Percentiles rank a stretch among this genome's conserved stretches.
These are phyloP conservation scores for Paraescarpia echinospica DNA, from an alignment of 1,140 invertebrate species.

Conservation along the genomic window DNA sequence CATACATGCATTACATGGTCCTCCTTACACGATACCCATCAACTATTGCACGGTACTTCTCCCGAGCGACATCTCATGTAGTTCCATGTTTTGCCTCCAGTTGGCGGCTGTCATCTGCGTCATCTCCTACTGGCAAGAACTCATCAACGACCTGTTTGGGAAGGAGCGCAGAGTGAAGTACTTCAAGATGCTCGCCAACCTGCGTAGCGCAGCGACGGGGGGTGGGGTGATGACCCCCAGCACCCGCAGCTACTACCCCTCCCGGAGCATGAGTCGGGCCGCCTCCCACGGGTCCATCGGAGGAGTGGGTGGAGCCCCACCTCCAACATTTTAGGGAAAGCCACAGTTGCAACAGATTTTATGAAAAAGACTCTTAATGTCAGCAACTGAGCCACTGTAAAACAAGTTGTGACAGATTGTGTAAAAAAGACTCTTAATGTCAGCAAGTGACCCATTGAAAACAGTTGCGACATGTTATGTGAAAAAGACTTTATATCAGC, in stretches of 20 bases:
- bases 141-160: conserved; percentile 24
- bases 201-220: conserved; percentile 4
- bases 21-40: too few relatives aligned
- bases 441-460: neutral
- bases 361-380: neutral
- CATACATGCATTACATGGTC: too few relatives aligned
- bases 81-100: conserved; percentile 11
- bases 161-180: conserved; percentile 22
- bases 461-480: neutral
- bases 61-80: neutral
- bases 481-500: neutral
- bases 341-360: neutral
- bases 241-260: neutral
- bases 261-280: neutral
- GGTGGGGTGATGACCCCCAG: neutral
- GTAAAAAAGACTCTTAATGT: neutral
- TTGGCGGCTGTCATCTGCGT: conserved; percentile 27
- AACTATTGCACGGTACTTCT: neutral
- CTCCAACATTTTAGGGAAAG: neutral
- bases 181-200: conserved; percentile 29
- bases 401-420: neutral
- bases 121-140: conserved; percentile 31
- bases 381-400: neutral
- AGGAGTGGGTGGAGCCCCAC: neutral
- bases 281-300: neutral